Base-by-base conservation (phyloP, 2,113 vertebrate genomes). In the Morone chrysops region DNA sequence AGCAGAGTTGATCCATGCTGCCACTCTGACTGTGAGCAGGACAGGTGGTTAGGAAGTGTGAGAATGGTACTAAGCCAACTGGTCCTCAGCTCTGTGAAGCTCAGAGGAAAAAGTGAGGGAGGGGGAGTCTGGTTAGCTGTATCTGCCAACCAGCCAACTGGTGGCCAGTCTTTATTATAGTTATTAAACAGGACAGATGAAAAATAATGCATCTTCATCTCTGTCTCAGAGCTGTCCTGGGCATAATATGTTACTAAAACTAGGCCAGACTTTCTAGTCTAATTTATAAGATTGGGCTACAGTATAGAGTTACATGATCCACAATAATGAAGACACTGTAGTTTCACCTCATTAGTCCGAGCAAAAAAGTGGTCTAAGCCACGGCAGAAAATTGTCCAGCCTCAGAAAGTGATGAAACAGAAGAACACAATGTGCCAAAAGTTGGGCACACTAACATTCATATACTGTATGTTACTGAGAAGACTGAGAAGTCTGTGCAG, bases 11-110 rank as follows among this genome's bases (percentile, higher is more conserved):
- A 78, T 82, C 82, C 67, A 74, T 18, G 71, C 71, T 80, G 69
- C 51, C 63, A 13, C 70, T 31, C 62, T 48, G 66, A 72, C 89
- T 66, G 84, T 36, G 82, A 82, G 82, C 75, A 53, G 70, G 69
- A 80, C 85, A 79, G 90, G 84, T 85, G 88, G 85, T 68, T 75
- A 81, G 90, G 87, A 85, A 87, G 87, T 82, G 82, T 78, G 59
- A 68, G 47, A 45, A 72, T 20, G 78, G 0, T 8, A 22, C 31
- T 3, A 57, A 0, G 89, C 89, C 89, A 89, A 80, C 10, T 69
- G 83, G 81, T 79, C 22, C 16, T 75, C 74, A 78, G 22, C 71
- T 69, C 78, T 8, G 14, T 59, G 57, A 25, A 53, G 65, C 72
- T 70, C 75, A n/a, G 63, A 51, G 61, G 16, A 45, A 74, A 63